phyloP scores from a whole-genome alignment of 2,888 invertebrate species.

The Dendrolimus pini region DNA sequence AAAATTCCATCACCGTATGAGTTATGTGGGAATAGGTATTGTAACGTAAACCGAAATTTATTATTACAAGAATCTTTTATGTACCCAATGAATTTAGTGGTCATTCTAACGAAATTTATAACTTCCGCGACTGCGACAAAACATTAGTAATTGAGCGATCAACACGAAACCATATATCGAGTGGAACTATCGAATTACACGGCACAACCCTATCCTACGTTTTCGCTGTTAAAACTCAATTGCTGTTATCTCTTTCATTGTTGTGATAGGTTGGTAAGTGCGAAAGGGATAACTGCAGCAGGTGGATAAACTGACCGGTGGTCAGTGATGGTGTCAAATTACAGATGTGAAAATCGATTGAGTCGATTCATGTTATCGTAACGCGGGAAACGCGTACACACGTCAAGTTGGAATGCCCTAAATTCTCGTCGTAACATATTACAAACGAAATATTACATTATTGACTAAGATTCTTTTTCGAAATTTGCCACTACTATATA shows the following conservation, averaged over 20 bases:
- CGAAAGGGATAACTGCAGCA: conserved; percentile 33
- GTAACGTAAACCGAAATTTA: background rate
- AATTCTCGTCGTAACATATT: background rate
- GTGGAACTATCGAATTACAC: conserved; percentile 59
- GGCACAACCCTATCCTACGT: conserved; percentile 36
- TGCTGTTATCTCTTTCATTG: conserved; percentile 22
- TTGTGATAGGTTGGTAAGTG: conserved; percentile 1
- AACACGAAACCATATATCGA: conserved; percentile 50
- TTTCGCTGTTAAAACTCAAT: conserved; percentile 27
- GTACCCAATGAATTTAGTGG: conserved; percentile 13
- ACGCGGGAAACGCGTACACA: background rate
- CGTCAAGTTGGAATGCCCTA: background rate
- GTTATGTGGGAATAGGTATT: background rate
- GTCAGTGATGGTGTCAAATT: conserved; percentile 61
- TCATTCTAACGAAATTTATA: conserved; percentile 47
- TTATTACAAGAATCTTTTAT: background rate
- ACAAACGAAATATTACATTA: background rate
- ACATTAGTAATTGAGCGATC: conserved; percentile 69
- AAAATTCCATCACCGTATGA: background rate
- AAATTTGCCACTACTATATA: no score
- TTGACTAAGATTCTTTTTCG: no score
- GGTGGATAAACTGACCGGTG: conserved; percentile 64
- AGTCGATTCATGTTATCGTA: background rate
- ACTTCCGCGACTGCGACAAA: conserved; percentile 56
- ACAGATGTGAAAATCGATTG: conserved; percentile 52